Evolutionary conservation across 1,140 invertebrate species (phyloP), one percentile per base, ranked within the genome.

Genomic region (Drosophila albomicans): DNA sequence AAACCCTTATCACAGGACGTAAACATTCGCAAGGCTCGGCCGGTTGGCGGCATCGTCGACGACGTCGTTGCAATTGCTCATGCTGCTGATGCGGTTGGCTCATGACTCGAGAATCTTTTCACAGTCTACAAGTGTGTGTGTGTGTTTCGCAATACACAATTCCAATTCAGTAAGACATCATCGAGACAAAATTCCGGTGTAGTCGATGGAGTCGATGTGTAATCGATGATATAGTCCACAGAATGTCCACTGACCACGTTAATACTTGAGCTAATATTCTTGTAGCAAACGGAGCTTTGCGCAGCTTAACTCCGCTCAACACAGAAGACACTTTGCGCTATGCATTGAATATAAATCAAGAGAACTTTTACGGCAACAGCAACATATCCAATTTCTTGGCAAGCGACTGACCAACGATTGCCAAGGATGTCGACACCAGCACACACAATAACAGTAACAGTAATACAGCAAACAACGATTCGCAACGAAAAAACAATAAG

Each of bases 1-100:
- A 92, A 81, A 91, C 78, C 45, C 91, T 84, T 85, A 92, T 92
- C 71, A 92, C 78, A 73, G 91, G 91, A 78, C 86, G 85, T 73
- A 92, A 76, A 74, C 91, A 92, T 65, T 91, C 79, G 74, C 89
- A 92, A 32, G 85, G 85, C 71, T 92, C 86, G 56, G 59, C 87
- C 61, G 84, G 57, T 70, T 92, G 91, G 64, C 78, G 79, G 49
- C 82, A 78, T 48, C 75, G 77, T 48, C 91, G 82, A 38, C 78
- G 77, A 54, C 74, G 76, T 62, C 65, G 82, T 28, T 79, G 81
- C 78, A 76, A 49, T 48, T 84, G 81, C 16, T 81, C 77, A 30
- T 81, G 77, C 51, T 84, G 79, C 62, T 82, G 61, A 71, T 88
- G 84, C 58, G 79, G 66, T 71, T 87, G 79, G 54, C 79, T 86